Conservation (phyloP, 2,797 vertebrate species). For the Pangasius krempfi region DNA sequence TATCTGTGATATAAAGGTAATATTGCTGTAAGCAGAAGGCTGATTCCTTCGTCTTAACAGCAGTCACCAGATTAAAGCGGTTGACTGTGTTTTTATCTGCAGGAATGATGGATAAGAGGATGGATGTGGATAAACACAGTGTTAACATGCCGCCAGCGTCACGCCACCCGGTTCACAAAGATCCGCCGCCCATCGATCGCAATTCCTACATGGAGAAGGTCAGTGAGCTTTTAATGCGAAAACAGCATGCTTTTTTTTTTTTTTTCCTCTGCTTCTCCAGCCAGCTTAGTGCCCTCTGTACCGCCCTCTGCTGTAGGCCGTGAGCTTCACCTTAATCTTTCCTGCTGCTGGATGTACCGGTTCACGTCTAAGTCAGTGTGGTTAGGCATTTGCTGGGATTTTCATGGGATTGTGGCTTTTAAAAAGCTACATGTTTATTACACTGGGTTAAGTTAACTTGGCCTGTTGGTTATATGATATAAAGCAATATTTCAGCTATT, state of each 20-base stretch:
- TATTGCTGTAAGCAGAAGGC: background rate
- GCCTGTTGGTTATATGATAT: background rate
- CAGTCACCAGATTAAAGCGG: background rate
- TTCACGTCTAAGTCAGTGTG: background rate
- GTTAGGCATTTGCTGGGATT: background rate
- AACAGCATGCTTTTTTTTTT: background rate
- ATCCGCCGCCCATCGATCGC: conserved; percentile 90
- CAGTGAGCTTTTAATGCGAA: conserved; percentile 44
- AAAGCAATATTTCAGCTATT: background rate
- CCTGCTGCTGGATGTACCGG: background rate
- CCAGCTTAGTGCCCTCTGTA: conserved; percentile 13
- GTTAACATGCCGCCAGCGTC: conserved; percentile 79
- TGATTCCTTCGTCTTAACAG: background rate
- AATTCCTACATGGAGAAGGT: conserved; percentile 95
- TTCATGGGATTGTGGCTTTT: background rate
- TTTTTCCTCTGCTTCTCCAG: background rate
- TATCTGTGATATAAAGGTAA: background rate
- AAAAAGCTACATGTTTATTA: background rate
- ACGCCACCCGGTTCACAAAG: conserved; percentile 93
- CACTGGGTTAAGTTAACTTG: background rate
- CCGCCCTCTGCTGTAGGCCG: conserved; percentile 36
- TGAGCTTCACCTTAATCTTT: background rate
- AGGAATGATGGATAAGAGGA: conserved; percentile 91
- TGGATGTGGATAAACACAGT: conserved; percentile 88
- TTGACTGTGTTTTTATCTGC: conserved; percentile 5